These are phyloP conservation scores for Dastarcus helophoroides DNA, from an alignment of 2,888 invertebrate species.

Conservation along the genomic window DNA sequence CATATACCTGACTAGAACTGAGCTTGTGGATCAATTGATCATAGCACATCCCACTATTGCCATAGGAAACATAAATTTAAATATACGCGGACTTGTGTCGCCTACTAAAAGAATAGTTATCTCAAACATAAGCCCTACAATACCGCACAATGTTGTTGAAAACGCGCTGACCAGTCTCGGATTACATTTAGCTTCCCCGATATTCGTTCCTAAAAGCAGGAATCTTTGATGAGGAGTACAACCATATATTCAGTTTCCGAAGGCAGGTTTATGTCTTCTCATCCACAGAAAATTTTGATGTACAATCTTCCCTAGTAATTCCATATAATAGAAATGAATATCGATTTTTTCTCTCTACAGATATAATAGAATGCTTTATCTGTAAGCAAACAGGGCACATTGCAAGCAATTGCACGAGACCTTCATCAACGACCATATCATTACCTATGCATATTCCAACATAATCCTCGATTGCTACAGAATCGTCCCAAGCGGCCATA, in stretches of 20 bases:
- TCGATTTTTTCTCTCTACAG: conserved; percentile 1
- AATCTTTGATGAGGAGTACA: conserved; percentile 5
- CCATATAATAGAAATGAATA: conserved; percentile 3
- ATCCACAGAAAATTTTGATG: background rate
- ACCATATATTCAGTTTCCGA: conserved; percentile 3
- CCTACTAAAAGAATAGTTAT: conserved; percentile 6
- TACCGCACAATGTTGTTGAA: conserved; percentile 5
- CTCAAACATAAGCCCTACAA: conserved; percentile 2
- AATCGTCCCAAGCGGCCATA: too few species aligned
- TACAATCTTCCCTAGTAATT: background rate
- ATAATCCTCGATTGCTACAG: too few species aligned
- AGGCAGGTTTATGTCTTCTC: conserved; percentile 3
- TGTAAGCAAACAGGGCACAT: conserved; percentile 4
- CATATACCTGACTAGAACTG: conserved; percentile 1
- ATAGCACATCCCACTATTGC: conserved; percentile 3
- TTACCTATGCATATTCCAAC: too few species aligned
- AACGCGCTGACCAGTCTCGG: conserved; percentile 5
- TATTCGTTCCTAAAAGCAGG: conserved; percentile 6
- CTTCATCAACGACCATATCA: background rate
- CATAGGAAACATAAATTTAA: conserved; percentile 1
- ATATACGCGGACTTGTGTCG: conserved; percentile 3
- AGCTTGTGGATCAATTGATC: conserved; percentile 5
- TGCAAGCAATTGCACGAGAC: conserved; percentile 2
- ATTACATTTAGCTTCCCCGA: conserved; percentile 3
- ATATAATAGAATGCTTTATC: conserved; percentile 6